Percentiles rank a stretch among this genome's conserved stretches.
These are phyloP conservation scores for Macropus fuliginosus DNA, from an alignment of 2,797 vertebrate genomes.

Conservation along the genomic window DNA sequence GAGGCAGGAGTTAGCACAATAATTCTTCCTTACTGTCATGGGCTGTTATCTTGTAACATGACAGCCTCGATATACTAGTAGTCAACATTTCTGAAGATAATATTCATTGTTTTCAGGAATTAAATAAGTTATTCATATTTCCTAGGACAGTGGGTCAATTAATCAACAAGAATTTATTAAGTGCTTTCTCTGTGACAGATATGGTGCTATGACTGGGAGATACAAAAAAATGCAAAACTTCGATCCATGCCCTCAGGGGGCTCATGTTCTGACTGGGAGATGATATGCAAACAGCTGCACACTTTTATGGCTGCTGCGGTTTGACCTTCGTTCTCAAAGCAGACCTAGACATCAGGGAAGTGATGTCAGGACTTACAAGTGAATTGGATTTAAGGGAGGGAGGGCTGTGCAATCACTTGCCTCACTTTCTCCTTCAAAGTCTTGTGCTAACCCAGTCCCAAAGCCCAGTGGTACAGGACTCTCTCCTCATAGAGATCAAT, in stretches of 20 bases:
- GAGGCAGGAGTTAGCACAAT: background rate
- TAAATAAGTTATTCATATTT: background rate
- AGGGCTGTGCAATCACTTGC: too few species aligned
- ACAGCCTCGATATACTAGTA: background rate
- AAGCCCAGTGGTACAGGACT: background rate
- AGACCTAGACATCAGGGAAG: too few species aligned
- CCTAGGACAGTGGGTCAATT: background rate
- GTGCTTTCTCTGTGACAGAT: background rate
- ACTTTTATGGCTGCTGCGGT: too few species aligned
- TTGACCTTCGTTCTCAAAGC: too few species aligned
- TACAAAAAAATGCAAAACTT: background rate
- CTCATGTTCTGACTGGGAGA: background rate
- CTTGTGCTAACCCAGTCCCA: background rate
- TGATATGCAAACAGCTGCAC: background rate
- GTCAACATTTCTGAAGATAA: background rate
- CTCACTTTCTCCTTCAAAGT: too few species aligned
- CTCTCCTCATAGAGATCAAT: background rate
- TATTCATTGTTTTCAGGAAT: background rate
- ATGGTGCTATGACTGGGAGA: background rate
- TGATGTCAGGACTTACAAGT: too few species aligned
- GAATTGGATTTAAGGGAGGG: too few species aligned
- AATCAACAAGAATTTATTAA: background rate
- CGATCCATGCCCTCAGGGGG: background rate
- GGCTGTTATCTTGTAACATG: background rate
- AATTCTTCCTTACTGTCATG: background rate